Percentiles rank a stretch among this genome's conserved stretches.
Evolutionary conservation across 2,113 vertebrate species (phyloP).

Genomic region (Gobius niger): DNA sequence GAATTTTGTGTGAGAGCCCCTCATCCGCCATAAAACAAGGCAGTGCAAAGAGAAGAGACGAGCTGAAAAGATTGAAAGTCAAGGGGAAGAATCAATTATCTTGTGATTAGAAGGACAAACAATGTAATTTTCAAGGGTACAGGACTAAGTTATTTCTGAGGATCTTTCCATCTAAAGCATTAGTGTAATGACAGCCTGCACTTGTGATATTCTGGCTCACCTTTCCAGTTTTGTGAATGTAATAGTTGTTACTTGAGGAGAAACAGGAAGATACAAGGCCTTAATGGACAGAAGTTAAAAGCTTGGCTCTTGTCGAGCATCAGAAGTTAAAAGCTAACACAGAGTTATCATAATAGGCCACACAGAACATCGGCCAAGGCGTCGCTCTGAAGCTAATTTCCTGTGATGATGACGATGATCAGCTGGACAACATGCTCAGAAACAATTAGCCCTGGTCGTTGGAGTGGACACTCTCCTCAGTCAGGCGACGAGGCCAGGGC

Average conservation of each 20-base stretch:
- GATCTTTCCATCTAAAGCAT: constrained; percentile 27
- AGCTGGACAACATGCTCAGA: constrained; percentile 77
- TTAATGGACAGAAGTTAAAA: constrained; percentile 65
- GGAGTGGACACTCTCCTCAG: constrained; percentile 76
- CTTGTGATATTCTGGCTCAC: constrained; percentile 42
- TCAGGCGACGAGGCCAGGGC: constrained; percentile 73
- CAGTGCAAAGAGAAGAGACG: too few species aligned
- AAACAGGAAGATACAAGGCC: constrained; percentile 52
- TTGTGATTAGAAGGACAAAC: neutral
- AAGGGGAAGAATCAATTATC: neutral
- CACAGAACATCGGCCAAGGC: constrained; percentile 62
- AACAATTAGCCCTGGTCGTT: constrained; percentile 78
- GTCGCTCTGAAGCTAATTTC: constrained; percentile 71
- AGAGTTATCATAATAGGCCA: constrained; percentile 74
- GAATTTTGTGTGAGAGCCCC: too few species aligned
- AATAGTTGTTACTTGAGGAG: constrained; percentile 48
- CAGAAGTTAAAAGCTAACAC: constrained; percentile 73
- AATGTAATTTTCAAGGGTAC: neutral
- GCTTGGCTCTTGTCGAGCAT: constrained; percentile 64
- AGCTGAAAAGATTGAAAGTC: neutral
- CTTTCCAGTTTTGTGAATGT: constrained; percentile 47
- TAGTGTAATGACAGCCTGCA: constrained; percentile 31
- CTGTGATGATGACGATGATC: constrained; percentile 76
- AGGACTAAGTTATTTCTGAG: neutral
- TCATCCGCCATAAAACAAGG: too few species aligned